phyloP scores from a whole-genome alignment of 1,140 invertebrate species.

The Liolophura sinensis region DNA sequence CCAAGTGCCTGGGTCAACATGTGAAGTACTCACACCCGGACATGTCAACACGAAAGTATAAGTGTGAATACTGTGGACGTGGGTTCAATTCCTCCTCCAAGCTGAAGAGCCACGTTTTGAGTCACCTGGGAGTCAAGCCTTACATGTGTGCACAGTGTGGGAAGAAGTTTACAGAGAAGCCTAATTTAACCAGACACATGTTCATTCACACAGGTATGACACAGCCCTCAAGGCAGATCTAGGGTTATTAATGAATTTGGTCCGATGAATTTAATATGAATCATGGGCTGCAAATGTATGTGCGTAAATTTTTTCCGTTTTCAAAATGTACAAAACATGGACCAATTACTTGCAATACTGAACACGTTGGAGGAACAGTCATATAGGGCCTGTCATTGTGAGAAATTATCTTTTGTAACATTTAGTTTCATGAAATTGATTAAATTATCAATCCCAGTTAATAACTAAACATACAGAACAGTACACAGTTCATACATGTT shows the following conservation, averaged over 20 bases:
- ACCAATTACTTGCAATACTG: neutral
- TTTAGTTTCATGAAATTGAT: neutral
- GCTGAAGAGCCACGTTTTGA: conserved; percentile 28
- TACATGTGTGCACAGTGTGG: conserved; percentile 30
- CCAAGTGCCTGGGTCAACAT: conserved; percentile 17
- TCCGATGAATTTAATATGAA: too few species aligned
- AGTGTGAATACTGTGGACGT: conserved; percentile 29
- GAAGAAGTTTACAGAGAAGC: conserved; percentile 36
- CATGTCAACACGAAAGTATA: conserved; percentile 7
- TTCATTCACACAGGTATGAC: conserved; percentile 35
- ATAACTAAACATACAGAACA: neutral
- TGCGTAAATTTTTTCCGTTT: too few species aligned
- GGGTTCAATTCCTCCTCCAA: conserved; percentile 26
- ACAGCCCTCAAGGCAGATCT: too few species aligned
- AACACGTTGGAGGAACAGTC: neutral
- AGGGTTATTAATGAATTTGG: too few species aligned
- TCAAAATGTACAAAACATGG: too few species aligned
- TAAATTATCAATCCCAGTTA: neutral
- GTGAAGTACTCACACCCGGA: conserved; percentile 16
- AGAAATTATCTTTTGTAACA: neutral
- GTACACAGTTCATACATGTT: neutral
- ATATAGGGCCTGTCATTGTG: neutral
- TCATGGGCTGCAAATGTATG: too few species aligned
- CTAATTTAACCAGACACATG: conserved; percentile 35
- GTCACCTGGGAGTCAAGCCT: conserved; percentile 35